Conservation (phyloP, 1,140 invertebrate species). For the Archivesica marissinica region DNA sequence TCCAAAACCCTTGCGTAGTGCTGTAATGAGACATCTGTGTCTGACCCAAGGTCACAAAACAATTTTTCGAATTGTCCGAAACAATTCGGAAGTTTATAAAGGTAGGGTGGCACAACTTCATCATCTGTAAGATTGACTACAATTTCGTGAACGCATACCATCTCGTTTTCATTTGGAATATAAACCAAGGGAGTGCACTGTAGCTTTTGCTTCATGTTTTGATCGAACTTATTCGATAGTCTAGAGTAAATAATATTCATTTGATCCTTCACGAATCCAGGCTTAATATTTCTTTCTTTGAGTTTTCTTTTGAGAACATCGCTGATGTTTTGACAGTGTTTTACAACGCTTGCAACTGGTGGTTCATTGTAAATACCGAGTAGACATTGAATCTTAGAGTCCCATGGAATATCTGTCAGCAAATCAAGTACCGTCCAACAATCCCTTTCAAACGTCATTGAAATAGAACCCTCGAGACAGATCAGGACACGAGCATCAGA, state of each 20-base stretch:
- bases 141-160: neutral
- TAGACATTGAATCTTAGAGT: neutral
- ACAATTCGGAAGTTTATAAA: conserved; percentile 14
- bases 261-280: neutral
- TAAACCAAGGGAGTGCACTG: conserved; percentile 5
- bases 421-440: conserved; percentile 3
- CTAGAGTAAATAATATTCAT: neutral
- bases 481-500: neutral
- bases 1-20: conserved; percentile 35
- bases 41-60: conserved; percentile 29
- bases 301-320: neutral
- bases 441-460: neutral
- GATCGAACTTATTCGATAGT: neutral
- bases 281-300: neutral
- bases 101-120: conserved; percentile 14
- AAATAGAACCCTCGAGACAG: neutral
- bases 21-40: neutral
- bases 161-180: neutral
- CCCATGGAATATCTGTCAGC: neutral
- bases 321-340: conserved; percentile 49
- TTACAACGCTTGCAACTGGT: neutral
- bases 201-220: neutral
- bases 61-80: conserved; percentile 14
- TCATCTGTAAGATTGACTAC: neutral
- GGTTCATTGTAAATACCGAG: neutral